Evolutionary conservation across 2,888 invertebrate species (phyloP), one percentile per base, ranked within the genome.

Genomic region (Papilio elwesi): DNA sequence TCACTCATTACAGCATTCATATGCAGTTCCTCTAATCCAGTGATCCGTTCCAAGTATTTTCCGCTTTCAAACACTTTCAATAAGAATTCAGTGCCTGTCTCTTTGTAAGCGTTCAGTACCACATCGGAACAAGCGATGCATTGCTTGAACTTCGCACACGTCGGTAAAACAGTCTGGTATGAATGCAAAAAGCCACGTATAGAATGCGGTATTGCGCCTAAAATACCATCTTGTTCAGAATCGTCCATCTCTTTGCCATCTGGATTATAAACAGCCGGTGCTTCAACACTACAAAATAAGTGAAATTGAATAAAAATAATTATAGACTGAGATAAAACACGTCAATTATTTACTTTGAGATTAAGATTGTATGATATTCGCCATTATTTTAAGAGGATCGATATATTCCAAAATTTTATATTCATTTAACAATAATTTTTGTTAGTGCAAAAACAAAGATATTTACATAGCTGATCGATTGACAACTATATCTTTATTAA

Each of bases 191-290:
- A 98, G 0, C 99, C 99, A 52, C 99, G 95, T 77, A 99, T 97
- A 7, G 98, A 97, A 87, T 99, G 99, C 0, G 99, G 99, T 47
- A 99, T 92, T 0, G 97, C 94, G 0, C 99, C 99, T 0, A 99
- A 91, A 1, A 96, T 91, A 0, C 96, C 96, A 80, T 95, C 94
- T 0, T 65, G 47, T 38, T 86, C 82, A 0, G 84, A 72, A 0
- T 86, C 80, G 9, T 87, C 85, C 5, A 88, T 89, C 0, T 83
- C 79, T 16, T 84, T 84, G 48, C 84, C 85, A 13, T 86, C 87
- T 57, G 94, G 84, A 77, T 93, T 94, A 80, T 94, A 96, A 52
- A 94, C 94, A 0, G 97, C 97, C 43, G 96, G 95, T 0, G 97
- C 97, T 75, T 94, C 83, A 12, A 94, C 94, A 74, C 96, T 96